These are phyloP conservation scores for Luidia sarsii DNA, from an alignment of 53 echinoderm and acorn worm genomes.

Conservation along the genomic window DNA sequence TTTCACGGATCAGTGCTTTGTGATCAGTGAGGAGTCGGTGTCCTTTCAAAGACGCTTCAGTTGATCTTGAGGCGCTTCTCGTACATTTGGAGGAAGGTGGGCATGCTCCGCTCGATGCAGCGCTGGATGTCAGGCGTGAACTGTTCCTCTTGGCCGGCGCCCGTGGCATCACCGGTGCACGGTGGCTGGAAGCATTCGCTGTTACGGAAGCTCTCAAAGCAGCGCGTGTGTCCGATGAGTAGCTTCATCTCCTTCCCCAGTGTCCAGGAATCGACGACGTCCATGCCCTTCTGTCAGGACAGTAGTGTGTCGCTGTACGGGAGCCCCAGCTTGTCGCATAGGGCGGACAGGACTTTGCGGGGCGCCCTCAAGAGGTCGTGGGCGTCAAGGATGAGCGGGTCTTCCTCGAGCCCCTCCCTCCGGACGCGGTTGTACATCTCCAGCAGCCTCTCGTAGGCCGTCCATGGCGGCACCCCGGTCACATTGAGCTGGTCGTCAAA, in stretches of 20 bases:
- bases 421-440: slow-evolving; percentile 7
- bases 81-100: slow-evolving; percentile 16
- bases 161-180: background rate
- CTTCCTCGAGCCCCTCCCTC: slow-evolving; percentile 3
- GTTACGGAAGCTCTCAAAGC: slow-evolving; percentile 21
- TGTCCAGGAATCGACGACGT: slow-evolving; percentile 8
- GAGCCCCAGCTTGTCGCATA: slow-evolving; percentile 27
- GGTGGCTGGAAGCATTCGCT: background rate
- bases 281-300: slow-evolving; percentile 21
- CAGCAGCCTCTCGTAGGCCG: background rate
- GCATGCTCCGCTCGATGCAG: slow-evolving; percentile 28
- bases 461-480: background rate
- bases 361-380: slow-evolving; percentile 18
- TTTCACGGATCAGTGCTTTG: no score
- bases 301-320: slow-evolving; percentile 33
- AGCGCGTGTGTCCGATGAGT: background rate
- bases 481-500: slow-evolving; percentile 9
- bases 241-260: background rate
- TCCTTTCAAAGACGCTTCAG: no score
- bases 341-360: slow-evolving; percentile 2
- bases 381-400: slow-evolving; percentile 29
- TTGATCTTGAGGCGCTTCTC: no score
- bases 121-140: slow-evolving; percentile 16
- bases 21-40: no score
- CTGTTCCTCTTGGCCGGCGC: background rate